A percentile compares a stretch with the other conserved stretches of the same genome.
Evolutionary conservation across 92 coral and sea anemone genomes (phyloP).

Genomic region (Micromussa lordhowensis): DNA sequence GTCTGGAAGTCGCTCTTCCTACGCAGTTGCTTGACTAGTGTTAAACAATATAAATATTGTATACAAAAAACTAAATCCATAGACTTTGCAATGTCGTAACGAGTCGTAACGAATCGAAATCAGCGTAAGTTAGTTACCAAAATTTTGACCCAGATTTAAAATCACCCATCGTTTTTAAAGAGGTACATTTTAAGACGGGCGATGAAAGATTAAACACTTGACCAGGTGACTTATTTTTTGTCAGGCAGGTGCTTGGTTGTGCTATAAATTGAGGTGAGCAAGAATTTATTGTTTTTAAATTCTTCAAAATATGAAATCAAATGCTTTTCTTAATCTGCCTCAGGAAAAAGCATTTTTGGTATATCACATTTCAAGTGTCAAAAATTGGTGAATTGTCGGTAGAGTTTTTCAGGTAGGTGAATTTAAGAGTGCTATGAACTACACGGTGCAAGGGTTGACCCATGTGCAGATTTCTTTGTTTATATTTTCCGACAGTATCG

Average conservation of each 20-base stretch:
- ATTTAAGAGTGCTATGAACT: background rate
- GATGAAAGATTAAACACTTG: background rate
- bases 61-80: background rate
- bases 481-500: too few species aligned
- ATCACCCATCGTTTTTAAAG: background rate
- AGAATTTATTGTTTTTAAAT: background rate
- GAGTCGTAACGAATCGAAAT: background rate
- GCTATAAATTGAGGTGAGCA: background rate
- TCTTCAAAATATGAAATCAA: background rate
- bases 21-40: background rate
- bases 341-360: background rate
- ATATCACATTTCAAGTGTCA: background rate
- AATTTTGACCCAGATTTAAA: background rate
- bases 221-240: slow-evolving; percentile 33
- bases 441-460: background rate
- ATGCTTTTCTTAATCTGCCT: background rate
- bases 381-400: background rate
- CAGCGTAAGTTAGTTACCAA: background rate
- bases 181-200: background rate
- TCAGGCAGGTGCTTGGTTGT: slow-evolving; percentile 23
- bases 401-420: background rate
- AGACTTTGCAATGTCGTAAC: background rate
- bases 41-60: background rate
- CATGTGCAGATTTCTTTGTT: background rate
- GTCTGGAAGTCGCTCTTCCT: too few species aligned